Evolutionary conservation across 2,797 vertebrate species (phyloP).

Genomic region (Brachyalestes nurse): DNA sequence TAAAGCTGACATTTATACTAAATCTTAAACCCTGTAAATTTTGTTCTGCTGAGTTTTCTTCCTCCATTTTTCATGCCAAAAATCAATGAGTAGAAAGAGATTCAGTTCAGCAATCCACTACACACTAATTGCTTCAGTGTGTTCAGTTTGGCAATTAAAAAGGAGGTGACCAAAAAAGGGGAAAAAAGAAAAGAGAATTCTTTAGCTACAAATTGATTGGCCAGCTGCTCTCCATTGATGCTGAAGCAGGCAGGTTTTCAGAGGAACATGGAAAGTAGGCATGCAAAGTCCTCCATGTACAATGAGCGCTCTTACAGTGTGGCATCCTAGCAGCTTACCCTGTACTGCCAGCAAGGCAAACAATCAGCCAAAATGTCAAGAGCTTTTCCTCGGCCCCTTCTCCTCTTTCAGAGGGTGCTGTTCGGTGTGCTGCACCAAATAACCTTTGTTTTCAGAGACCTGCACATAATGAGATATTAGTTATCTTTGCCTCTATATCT

Average conservation of each 20-base stretch:
- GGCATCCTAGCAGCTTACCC: neutral
- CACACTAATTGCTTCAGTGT: slow-evolving; percentile 64
- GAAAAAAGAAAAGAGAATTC: slow-evolving; percentile 7
- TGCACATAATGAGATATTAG: neutral
- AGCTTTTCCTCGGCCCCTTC: slow-evolving; percentile 28
- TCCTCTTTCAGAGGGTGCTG: neutral
- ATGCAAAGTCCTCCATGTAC: slow-evolving; percentile 29
- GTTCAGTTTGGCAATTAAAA: slow-evolving; percentile 63
- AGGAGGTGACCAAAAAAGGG: slow-evolving; percentile 49
- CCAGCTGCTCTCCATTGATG: slow-evolving; percentile 34
- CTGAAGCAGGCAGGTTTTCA: slow-evolving; percentile 28
- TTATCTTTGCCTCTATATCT: no score
- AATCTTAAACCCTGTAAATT: slow-evolving; percentile 25
- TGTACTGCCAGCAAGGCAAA: slow-evolving; percentile 28
- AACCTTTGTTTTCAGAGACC: slow-evolving; percentile 2
- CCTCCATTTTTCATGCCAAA: neutral
- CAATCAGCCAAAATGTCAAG: slow-evolving; percentile 25
- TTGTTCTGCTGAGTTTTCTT: slow-evolving; percentile 17
- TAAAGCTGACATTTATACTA: neutral
- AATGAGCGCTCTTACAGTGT: slow-evolving; percentile 28
- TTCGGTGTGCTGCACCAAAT: neutral
- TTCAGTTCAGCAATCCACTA: slow-evolving; percentile 57
- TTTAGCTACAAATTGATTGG: slow-evolving; percentile 50
- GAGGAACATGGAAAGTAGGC: slow-evolving; percentile 29
- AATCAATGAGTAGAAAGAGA: slow-evolving; percentile 41